Conservation (phyloP, 1,140 invertebrate genomes). For the Ceratina japonica region DNA sequence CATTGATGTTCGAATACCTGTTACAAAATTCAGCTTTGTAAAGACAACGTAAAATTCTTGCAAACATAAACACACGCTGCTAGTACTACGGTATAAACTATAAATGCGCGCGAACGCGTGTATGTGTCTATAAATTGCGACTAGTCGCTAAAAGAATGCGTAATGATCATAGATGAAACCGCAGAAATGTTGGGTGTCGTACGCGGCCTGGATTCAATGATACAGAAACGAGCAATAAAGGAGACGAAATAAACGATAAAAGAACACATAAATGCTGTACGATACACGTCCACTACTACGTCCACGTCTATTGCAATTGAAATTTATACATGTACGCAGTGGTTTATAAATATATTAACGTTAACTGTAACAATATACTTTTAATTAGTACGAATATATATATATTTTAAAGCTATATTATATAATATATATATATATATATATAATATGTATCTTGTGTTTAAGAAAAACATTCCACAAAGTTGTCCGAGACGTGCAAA, state of each 20-base stretch:
- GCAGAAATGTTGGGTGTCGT: slow-evolving; percentile 19
- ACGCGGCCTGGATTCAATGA: background rate
- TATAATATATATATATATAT: slow-evolving; percentile 3
- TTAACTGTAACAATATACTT: slow-evolving; percentile 22
- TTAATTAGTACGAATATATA: slow-evolving; percentile 19
- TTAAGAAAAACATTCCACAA: slow-evolving; percentile 30
- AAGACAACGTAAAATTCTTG: slow-evolving; percentile 4
- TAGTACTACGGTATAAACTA: slow-evolving; percentile 24
- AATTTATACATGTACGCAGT: background rate
- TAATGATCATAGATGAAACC: slow-evolving; percentile 15
- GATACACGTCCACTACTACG: background rate
- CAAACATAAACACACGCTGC: background rate
- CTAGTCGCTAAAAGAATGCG: slow-evolving; percentile 8
- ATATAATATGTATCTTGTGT: background rate
- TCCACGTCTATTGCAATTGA: slow-evolving; percentile 16
- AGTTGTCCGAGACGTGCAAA: slow-evolving; percentile 12
- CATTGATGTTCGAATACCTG: background rate
- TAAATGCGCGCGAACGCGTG: slow-evolving; percentile 3
- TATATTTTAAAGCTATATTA: slow-evolving; percentile 20
- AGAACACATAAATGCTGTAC: slow-evolving; percentile 37
- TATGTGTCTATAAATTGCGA: slow-evolving; percentile 7
- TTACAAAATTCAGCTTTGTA: background rate
- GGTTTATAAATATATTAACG: slow-evolving; percentile 8
- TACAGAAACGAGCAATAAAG: slow-evolving; percentile 4
- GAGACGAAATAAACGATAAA: slow-evolving; percentile 4